A percentile compares a stretch with the other conserved stretches of the same genome.
Conservation (phyloP, 2,888 invertebrate genomes). For the Gortyna flavago region DNA sequence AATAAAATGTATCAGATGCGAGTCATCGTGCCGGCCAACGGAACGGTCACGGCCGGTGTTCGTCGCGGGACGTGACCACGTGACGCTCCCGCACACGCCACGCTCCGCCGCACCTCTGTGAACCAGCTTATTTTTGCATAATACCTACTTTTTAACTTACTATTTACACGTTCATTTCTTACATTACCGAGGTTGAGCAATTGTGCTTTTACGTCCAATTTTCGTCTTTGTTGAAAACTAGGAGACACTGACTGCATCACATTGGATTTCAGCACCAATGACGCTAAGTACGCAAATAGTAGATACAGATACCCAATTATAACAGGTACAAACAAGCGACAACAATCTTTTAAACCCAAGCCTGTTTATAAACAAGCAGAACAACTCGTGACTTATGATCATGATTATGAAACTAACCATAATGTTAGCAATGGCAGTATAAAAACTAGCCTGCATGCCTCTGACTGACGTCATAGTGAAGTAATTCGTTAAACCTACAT, state of each 20-base stretch:
- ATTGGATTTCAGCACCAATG: not conserved
- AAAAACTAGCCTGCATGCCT: constrained; percentile 34
- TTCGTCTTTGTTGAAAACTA: not conserved
- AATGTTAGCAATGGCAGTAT: constrained; percentile 32
- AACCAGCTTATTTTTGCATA: constrained; percentile 84
- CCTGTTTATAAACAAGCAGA: constrained; percentile 28
- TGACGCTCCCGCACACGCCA: constrained; percentile 75
- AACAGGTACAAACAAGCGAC: constrained; percentile 19
- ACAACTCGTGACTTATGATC: constrained; percentile 49
- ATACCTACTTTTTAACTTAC: constrained; percentile 57
- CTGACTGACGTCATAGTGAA: constrained; percentile 70
- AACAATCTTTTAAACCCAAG: constrained; percentile 23
- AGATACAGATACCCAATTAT: not conserved
- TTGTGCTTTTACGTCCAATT: not conserved
- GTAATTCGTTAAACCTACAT: constrained; percentile 72
- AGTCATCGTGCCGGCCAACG: constrained; percentile 85
- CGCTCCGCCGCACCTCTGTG: constrained; percentile 81
- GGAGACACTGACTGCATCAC: constrained; percentile 3
- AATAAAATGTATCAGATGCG: constrained; percentile 81
- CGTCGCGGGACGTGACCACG: constrained; percentile 77
- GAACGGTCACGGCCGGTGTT: constrained; percentile 85
- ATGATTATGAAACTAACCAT: constrained; percentile 53
- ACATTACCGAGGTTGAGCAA: constrained; percentile 4
- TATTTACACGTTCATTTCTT: constrained; percentile 24
- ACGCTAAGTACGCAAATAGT: not conserved